Evolutionary conservation across 2,797 vertebrate species (phyloP).

Genomic region (Enteromius fasciolatus): DNA sequence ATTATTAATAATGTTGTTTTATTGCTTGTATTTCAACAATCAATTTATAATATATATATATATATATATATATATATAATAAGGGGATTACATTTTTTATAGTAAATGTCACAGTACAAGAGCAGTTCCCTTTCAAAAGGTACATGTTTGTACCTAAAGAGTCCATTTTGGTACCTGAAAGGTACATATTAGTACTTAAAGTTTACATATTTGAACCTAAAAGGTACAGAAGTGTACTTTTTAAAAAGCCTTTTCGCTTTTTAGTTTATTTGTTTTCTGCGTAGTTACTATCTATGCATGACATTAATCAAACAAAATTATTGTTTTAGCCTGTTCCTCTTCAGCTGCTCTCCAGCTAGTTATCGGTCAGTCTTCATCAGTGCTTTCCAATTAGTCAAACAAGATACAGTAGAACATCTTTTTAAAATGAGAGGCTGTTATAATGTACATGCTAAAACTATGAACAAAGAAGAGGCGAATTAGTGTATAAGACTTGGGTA

Average conservation of each 20-base stretch:
- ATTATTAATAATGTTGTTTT: neutral
- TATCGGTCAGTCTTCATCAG: neutral
- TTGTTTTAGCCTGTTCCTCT: neutral
- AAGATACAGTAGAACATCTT: neutral
- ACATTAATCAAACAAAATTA: neutral
- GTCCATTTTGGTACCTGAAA: too few relatives aligned
- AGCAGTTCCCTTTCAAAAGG: too few relatives aligned
- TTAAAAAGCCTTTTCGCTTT: neutral
- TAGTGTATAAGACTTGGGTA: neutral
- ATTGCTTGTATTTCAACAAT: neutral
- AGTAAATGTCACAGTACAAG: neutral
- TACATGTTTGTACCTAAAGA: too few relatives aligned
- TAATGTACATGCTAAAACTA: neutral
- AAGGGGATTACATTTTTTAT: neutral
- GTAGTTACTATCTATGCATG: too few relatives aligned
- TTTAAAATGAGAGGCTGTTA: constrained; percentile 3
- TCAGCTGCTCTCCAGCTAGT: neutral
- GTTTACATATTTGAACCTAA: too few relatives aligned
- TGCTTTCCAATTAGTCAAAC: neutral
- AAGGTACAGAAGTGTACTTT: too few relatives aligned
- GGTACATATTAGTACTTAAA: too few relatives aligned
- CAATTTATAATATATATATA: neutral
- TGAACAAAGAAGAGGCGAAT: neutral
- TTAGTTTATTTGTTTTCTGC: too few relatives aligned
- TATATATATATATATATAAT: neutral